Base-by-base conservation (phyloP, 2,113 vertebrate species). In the Thamnaconus septentrionalis region DNA sequence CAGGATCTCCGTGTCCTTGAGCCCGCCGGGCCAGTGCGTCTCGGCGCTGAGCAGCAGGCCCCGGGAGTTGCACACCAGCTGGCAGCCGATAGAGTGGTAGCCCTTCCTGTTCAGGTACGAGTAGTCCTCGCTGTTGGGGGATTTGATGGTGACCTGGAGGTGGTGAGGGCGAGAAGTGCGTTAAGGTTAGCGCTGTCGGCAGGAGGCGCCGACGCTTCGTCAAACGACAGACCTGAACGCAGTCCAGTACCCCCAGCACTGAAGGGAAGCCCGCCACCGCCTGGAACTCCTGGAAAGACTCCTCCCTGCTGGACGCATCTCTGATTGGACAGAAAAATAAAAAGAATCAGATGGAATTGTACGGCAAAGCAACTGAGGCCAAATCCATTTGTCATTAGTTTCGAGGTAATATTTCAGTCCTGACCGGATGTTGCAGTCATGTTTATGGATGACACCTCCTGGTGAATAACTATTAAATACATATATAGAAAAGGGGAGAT, bases 1-100 rank as follows among this genome's bases (percentile, higher is more conserved):
- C 2, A 99, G 89, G 18, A 98, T 91, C 0, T 84, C 61, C 0
- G 62, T 90, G 80, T 97, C 93, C 0, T 92, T 90, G 6, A 96
- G 85, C 61, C 95, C 94, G 4, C 97, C 97, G 0, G 95, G 95
- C 93, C 95, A 96, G 83, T 92, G 92, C 0, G 96, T 98, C 71
- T 98, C 96, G 5, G 94, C 95, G 0, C 93, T 93, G 71, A 98
- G 92, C 6, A 98, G 80, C 56, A 91, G 71, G n/a, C 97, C 97
- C 73, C 94, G 75, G 74, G 95, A 90, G 59, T 99, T 91, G 52
- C 95, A 99, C 0, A 96, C 95, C 80, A 99, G 89, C 64, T 96
- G 92, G 68, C 96, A 98, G 73, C 96, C 96, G 61, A 98, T 89
- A 42, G 97, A 99, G 88, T 99, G 97, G 49, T 96, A 94, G 3